phyloP scores from a whole-genome alignment of 2,113 vertebrate genomes.

The Haliaeetus leucogaster region DNA sequence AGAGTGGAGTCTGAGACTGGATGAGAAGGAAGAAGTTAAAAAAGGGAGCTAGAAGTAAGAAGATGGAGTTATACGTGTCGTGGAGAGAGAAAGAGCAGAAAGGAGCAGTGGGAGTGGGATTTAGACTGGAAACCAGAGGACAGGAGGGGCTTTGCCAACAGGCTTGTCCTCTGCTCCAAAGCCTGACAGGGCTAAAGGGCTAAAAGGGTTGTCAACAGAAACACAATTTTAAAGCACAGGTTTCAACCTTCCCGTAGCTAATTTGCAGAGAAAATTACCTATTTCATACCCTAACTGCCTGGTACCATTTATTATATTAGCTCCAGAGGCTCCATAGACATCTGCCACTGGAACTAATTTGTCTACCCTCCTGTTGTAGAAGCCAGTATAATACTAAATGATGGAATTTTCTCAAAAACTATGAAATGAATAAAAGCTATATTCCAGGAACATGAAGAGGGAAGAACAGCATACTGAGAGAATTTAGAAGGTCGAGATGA shows the following conservation, averaged over 20 bases:
- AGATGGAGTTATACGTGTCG: not conserved
- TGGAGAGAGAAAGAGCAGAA: not conserved
- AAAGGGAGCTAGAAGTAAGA: not conserved
- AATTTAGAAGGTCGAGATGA: not conserved
- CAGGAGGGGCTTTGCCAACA: not conserved
- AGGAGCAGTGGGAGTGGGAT: not conserved
- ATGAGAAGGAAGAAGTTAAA: not conserved
- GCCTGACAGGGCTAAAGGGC: not conserved
- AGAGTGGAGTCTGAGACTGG: not conserved
- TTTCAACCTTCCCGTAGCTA: not conserved
- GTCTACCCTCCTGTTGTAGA: not conserved
- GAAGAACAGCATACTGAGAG: not conserved
- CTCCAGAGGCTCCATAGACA: not conserved
- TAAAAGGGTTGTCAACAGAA: not conserved
- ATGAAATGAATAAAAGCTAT: not conserved
- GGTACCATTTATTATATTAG: not conserved
- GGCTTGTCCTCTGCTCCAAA: not conserved
- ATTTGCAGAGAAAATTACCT: not conserved
- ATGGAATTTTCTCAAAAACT: not conserved
- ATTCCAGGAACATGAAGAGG: not conserved
- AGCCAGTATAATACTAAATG: not conserved
- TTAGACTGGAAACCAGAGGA: not conserved
- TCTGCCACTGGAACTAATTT: not conserved
- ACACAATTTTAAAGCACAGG: not conserved
- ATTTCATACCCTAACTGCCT: not conserved